Base-by-base conservation (phyloP, 1,140 invertebrate genomes). In the Drosophila ficusphila region DNA sequence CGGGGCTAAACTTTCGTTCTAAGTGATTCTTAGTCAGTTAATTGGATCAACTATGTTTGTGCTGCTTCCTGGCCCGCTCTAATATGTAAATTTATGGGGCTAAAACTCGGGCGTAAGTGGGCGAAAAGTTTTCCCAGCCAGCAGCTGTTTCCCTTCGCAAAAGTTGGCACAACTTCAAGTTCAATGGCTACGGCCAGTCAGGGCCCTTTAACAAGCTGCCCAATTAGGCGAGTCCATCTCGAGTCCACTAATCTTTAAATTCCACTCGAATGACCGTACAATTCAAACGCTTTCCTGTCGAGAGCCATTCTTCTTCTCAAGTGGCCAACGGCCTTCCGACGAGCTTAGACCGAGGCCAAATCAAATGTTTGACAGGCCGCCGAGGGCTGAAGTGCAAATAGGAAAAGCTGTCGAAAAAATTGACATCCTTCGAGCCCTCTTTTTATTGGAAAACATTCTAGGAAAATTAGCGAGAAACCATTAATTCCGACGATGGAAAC, bases 11-110 rank as follows among this genome's bases (percentile, higher is more conserved):
- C 56, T 72, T 62, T 61, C 25, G 27, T 74, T 18, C 57, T 56
- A 74, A 74, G 69, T 74, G 70, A 65, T 74, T 65, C 70, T 72
- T 62, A 72, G 69, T 47, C 51, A 72, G 69, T 72, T 72, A 74
- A 74, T 74, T 73, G 70, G 70, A 64, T 74, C 69, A 73, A 64
- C 69, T 36, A 64, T 74, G 57, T 64, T 68, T 47, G 69, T 74
- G 21, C 27, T 46, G 33, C 19, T 52, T 48, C 25, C 62, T 38
- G 31, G 36, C 34, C 12, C 5, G 8, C 25, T 47, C 39, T 53
- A 51, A 62, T 72, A 72, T 72, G 69, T 46, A 73, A 72, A 72
- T 72, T 62, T 53, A 51, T 54, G 33, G 33, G 33, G 34, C 39
- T 14, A 62, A 72, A 72, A 72, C 54, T 72, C 61, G 29, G 12